These are phyloP conservation scores for Hydropotes inermis DNA, from an alignment of 2,113 vertebrate genomes.

Conservation along the genomic window DNA sequence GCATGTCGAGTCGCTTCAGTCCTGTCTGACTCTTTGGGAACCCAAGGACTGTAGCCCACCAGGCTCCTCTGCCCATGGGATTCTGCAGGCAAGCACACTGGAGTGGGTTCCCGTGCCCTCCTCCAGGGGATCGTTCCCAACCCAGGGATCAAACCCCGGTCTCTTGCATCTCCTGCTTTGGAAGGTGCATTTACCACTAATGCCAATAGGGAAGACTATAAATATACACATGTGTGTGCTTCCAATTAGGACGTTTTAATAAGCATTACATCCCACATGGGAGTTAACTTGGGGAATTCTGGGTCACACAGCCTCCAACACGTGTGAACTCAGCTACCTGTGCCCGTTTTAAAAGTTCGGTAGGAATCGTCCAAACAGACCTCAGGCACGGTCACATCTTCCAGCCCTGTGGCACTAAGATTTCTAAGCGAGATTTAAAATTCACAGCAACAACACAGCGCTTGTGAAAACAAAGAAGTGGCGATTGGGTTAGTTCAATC, in stretches of 20 bases:
- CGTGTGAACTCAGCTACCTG: not conserved
- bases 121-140: not conserved
- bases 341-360: not conserved
- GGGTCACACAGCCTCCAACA: not conserved
- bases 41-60: fast-evolving
- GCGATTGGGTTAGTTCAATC: not conserved
- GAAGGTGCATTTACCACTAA: not conserved
- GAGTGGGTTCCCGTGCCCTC: not conserved
- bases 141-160: not conserved
- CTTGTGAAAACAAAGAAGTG: not conserved
- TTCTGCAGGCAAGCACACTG: not conserved
- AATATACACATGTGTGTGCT: not conserved
- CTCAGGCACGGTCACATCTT: not conserved
- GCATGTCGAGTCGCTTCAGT: not conserved
- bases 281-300: not conserved
- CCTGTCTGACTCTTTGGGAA: not conserved
- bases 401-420: not conserved
- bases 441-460: not conserved
- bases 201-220: not conserved
- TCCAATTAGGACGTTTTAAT: not conserved
- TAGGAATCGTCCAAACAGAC: not conserved
- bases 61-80: not conserved
- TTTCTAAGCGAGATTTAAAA: not conserved
- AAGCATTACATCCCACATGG: not conserved
- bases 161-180: not conserved